Conservation (phyloP, 2,888 invertebrate species). For the Xiphydria camelus region DNA sequence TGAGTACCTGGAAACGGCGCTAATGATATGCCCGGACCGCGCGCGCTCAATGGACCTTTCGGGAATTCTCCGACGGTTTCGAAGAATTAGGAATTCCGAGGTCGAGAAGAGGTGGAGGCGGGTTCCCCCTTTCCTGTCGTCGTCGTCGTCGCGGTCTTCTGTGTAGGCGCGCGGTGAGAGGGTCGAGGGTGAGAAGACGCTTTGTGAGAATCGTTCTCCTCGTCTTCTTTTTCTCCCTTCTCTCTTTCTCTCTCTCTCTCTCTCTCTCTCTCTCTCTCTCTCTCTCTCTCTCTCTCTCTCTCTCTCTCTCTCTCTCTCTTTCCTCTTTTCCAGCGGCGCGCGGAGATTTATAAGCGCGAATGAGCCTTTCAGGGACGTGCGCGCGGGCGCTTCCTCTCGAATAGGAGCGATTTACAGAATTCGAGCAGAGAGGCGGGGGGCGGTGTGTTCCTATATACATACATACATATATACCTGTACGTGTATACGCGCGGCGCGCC, state of each 20-base stretch:
- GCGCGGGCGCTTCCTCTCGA: constrained; percentile 41
- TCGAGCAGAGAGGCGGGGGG: too few relatives aligned
- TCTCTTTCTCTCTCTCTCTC: constrained; percentile 16
- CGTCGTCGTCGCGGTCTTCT: constrained; percentile 9
- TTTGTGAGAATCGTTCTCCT: constrained; percentile 30
- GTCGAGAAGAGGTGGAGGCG: constrained; percentile 35
- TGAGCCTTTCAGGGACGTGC: constrained; percentile 44
- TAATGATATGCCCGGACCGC: constrained; percentile 55
- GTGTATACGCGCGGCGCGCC: too few relatives aligned
- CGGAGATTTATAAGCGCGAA: constrained; percentile 51
- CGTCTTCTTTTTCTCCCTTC: constrained; percentile 15
- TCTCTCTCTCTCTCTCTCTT: constrained; percentile 9
- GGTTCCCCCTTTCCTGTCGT: constrained; percentile 12
- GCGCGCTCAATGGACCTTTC: constrained; percentile 54
- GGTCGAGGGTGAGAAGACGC: constrained; percentile 26
- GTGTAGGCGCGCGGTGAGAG: constrained; percentile 2
- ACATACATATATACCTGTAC: too few relatives aligned
- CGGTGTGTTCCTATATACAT: too few relatives aligned
- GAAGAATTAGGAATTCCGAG: constrained; percentile 58
- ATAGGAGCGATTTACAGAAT: constrained; percentile 49
- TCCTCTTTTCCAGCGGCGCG: constrained; percentile 13
- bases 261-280: too few relatives aligned
- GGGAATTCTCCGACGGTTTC: constrained; percentile 58
- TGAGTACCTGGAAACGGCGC: constrained; percentile 50
- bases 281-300: too few relatives aligned